Evolutionary conservation across 35 echinoderm and acorn worm species (phyloP), one percentile per base, ranked within the genome.

Genomic region (Acanthaster planci): DNA sequence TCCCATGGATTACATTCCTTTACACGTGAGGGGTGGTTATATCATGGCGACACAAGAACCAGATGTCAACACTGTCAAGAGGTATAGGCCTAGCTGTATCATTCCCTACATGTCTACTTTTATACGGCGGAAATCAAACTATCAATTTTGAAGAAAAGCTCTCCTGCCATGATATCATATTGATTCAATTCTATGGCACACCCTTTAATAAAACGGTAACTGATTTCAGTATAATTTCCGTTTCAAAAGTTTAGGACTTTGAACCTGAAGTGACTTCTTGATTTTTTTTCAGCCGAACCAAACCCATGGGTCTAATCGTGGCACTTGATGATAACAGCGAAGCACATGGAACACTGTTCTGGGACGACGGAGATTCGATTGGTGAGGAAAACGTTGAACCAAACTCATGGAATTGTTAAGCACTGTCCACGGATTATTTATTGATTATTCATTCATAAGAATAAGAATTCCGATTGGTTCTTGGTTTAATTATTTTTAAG

Each of bases 301-400:
- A 92, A 39, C 85, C 89, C 29, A 86, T 96, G 52, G 93, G 93
- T 80, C 85, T 96, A 7, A 87, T 96, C 7, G 90, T 92, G 22
- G 89, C 93, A 5, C 52, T 96, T 26, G 89, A 96, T 85, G 89
- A 91, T 78, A 40, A 21, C 19, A 84, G 82, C 1, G 16, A 59
- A 39, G 93, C 93, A 15, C 55, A 8, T 23, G 93, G 93, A 38
- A 39, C 64, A 16, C 57, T 96, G 40, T 96, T 88, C 47, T 96
- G 93, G 93, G 93, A 96, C 81, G 93, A 96, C 36, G 93, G 93
- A 8, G 93, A 96, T 52, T 86, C 60, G 5, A 68, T 76, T 15
- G 60, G 47, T 77, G 39, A 14, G 60, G 7, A 21, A 34, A 59
- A 59, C n/a, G n/a, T n/a, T n/a, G n/a, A n/a, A n/a, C n/a, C n/a